Percentiles rank a stretch among this genome's conserved stretches.
Conservation (phyloP, 64 coral and sea anemone species). For the Montipora capricornis region DNA sequence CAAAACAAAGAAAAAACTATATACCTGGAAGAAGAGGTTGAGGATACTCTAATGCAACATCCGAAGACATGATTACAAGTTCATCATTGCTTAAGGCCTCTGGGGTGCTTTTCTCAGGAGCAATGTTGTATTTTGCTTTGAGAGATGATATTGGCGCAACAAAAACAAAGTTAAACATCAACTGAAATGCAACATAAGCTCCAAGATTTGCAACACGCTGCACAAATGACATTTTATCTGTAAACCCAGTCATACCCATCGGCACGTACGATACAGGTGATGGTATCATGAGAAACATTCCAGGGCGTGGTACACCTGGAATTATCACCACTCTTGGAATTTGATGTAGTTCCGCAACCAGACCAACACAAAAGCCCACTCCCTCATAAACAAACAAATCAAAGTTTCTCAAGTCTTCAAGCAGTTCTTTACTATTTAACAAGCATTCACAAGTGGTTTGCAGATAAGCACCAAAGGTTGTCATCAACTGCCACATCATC, state of each 20-base stretch:
- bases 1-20: not conserved
- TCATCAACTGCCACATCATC: no score
- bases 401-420: conserved; percentile 22
- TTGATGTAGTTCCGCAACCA: conserved; percentile 21
- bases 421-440: conserved; percentile 32
- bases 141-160: not conserved
- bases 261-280: conserved; percentile 58
- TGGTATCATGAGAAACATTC: not conserved
- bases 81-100: conserved; percentile 1
- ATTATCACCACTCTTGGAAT: conserved; percentile 43
- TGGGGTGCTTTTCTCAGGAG: conserved; percentile 43
- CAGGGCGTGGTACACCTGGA: not conserved
- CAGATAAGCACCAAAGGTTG: no score
- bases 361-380: not conserved
- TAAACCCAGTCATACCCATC: not conserved
- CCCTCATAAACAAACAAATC: conserved; percentile 61
- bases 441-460: conserved; percentile 16
- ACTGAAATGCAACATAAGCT: not conserved
- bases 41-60: conserved; percentile 67
- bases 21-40: conserved; percentile 69
- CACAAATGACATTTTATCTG: conserved; percentile 72
- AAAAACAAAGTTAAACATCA: not conserved
- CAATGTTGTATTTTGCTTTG: conserved; percentile 63
- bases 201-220: conserved; percentile 51
- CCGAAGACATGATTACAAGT: not conserved